Conservation (phyloP, 2,888 invertebrate species). For the Bombylius discolor region DNA sequence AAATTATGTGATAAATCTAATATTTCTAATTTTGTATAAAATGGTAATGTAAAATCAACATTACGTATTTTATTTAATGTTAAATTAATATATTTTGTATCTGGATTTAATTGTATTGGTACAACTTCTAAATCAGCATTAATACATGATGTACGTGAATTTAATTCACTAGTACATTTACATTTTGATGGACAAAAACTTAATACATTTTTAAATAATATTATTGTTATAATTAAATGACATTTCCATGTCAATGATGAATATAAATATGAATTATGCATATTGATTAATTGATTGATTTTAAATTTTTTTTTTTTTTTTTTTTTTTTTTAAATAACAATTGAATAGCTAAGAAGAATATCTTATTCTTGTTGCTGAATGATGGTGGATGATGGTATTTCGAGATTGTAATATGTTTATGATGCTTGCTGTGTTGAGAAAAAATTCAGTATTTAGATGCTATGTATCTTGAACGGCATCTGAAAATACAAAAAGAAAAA, state of each 20-base stretch:
- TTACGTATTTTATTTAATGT: constrained; percentile 71
- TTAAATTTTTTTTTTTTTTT: too few relatives aligned
- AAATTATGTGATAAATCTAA: constrained; percentile 74
- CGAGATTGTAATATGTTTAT: too few relatives aligned
- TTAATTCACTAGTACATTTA: constrained; percentile 65
- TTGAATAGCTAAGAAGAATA: too few relatives aligned
- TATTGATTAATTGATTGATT: neutral
- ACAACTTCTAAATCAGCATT: constrained; percentile 70
- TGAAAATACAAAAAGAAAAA: too few relatives aligned
- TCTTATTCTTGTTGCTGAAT: too few relatives aligned
- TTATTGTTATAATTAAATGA: constrained; percentile 24
- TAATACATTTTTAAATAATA: constrained; percentile 34
- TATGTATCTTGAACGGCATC: too few relatives aligned
- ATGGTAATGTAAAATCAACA: constrained; percentile 62
- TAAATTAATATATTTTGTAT: constrained; percentile 67
- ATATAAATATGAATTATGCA: neutral
- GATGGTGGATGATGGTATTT: too few relatives aligned
- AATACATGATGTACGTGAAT: constrained; percentile 61
- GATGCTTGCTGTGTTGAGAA: too few relatives aligned
- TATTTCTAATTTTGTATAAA: constrained; percentile 65
- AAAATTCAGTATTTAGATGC: too few relatives aligned
- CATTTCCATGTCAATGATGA: constrained; percentile 10
- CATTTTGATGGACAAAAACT: constrained; percentile 70
- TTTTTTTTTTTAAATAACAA: too few relatives aligned
- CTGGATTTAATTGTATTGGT: constrained; percentile 81